Conservation (phyloP, 2,113 vertebrate genomes). For the Cynopterus brachyotis region DNA sequence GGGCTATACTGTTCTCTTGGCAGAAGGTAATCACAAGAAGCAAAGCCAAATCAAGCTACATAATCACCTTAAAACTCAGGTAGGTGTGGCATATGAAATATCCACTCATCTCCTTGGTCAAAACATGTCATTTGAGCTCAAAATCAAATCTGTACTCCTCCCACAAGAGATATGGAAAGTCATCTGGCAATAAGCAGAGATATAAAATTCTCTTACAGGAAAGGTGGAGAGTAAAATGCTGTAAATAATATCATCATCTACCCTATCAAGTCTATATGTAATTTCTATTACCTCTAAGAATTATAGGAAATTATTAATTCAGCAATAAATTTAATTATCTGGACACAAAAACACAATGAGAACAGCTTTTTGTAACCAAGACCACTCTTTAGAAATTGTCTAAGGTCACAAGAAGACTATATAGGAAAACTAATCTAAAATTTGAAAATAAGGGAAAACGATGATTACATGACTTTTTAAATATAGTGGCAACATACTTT, state of each 20-base stretch:
- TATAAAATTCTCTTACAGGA: neutral
- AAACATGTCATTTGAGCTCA: neutral
- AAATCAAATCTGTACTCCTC: neutral
- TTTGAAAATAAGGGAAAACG: neutral
- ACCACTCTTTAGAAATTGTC: conserved; percentile 31
- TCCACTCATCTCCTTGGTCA: neutral
- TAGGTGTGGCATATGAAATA: neutral
- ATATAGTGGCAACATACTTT: neutral
- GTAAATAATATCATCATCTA: neutral
- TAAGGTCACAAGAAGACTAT: neutral
- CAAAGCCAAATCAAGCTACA: neutral
- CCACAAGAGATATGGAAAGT: neutral
- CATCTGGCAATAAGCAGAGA: neutral
- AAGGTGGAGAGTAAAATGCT: neutral
- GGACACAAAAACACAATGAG: conserved; percentile 14
- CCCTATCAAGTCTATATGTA: neutral
- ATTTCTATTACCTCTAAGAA: conserved; percentile 13
- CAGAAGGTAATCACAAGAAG: neutral
- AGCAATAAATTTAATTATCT: neutral
- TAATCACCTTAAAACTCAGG: neutral
- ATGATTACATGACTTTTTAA: neutral
- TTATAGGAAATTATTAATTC: neutral
- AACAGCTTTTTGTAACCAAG: neutral
- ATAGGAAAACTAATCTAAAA: neutral
- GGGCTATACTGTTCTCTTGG: neutral